Percentiles rank a stretch among this genome's conserved stretches.
Conservation (phyloP, 2,888 invertebrate species). For the Pemphredon lugubris region DNA sequence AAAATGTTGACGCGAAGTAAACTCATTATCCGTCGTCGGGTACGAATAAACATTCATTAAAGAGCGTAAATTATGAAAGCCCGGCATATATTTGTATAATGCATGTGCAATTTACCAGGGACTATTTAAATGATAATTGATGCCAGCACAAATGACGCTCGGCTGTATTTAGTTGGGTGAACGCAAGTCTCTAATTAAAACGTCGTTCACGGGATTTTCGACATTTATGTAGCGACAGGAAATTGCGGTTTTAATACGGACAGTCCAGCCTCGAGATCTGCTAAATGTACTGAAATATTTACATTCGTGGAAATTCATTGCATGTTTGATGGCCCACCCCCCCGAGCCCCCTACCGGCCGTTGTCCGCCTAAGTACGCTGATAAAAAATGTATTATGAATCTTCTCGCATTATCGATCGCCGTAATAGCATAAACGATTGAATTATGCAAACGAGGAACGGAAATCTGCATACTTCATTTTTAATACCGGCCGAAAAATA, state of each 20-base stretch:
- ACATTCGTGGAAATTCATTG: slow-evolving; percentile 58
- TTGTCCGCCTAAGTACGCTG: slow-evolving; percentile 25
- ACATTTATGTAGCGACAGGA: slow-evolving; percentile 63
- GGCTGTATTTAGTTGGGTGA: slow-evolving; percentile 55
- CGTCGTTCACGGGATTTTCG: slow-evolving; percentile 64
- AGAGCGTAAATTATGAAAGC: slow-evolving; percentile 49
- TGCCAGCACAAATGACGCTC: slow-evolving; percentile 54
- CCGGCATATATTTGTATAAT: slow-evolving; percentile 24
- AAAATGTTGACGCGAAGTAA: slow-evolving; percentile 26
- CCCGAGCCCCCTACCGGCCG: not conserved
- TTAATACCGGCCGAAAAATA: slow-evolving; percentile 37
- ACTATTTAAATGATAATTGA: slow-evolving; percentile 69
- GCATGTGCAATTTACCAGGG: slow-evolving; percentile 48
- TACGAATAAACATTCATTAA: slow-evolving; percentile 57
- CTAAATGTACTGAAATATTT: slow-evolving; percentile 62
- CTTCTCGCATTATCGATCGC: slow-evolving; percentile 54
- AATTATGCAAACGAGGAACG: slow-evolving; percentile 50
- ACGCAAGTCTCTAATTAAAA: slow-evolving; percentile 66
- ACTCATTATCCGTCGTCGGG: slow-evolving; percentile 52
- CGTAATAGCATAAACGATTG: slow-evolving; percentile 49
- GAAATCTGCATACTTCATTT: slow-evolving; percentile 29
- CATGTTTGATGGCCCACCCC: slow-evolving; percentile 41
- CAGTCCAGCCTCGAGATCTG: slow-evolving; percentile 52
- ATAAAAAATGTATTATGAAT: slow-evolving; percentile 56
- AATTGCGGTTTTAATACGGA: slow-evolving; percentile 58